These are phyloP conservation scores for Orthosia incerta DNA, from an alignment of 2,888 invertebrate species.

Conservation along the genomic window DNA sequence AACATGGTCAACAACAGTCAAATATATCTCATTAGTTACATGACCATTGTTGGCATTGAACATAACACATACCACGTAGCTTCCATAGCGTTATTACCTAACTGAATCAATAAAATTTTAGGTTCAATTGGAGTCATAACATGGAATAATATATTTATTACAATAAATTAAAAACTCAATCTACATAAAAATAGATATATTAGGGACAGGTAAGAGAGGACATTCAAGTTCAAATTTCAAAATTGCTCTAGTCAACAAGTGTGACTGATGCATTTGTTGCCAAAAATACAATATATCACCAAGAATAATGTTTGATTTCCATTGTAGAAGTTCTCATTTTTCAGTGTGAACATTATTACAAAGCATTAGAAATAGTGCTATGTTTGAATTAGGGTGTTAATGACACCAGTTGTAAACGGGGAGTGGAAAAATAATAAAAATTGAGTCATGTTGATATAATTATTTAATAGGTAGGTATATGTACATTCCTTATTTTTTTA, in stretches of 20 bases:
- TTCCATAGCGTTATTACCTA: neutral
- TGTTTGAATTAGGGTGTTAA: conserved; percentile 1
- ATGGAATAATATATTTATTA: conserved; percentile 9
- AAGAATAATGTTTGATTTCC: conserved; percentile 9
- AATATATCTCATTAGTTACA: conserved; percentile 10
- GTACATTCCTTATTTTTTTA: conserved; percentile 84
- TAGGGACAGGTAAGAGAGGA: conserved; percentile 9
- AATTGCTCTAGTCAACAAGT: conserved; percentile 18
- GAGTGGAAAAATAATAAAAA: conserved; percentile 66
- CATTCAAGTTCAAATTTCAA: conserved; percentile 31
- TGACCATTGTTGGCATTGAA: conserved; percentile 11
- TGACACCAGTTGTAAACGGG: conserved; percentile 14
- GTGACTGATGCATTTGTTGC: conserved; percentile 19
- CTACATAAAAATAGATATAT: conserved; percentile 4
- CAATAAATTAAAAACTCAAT: conserved; percentile 17
- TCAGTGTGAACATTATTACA: neutral
- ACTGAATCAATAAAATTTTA: conserved; percentile 11
- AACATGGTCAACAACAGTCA: conserved; percentile 21
- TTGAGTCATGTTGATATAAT: conserved; percentile 72
- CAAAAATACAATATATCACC: conserved; percentile 23
- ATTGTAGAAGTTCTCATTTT: neutral
- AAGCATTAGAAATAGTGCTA: neutral
- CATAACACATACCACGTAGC: neutral
- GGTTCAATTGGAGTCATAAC: neutral
- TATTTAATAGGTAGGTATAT: conserved; percentile 83